Evolutionary conservation across 2,797 vertebrate genomes (phyloP), one percentile per base, ranked within the genome.

Genomic region (Gadopsis bispinosus): DNA sequence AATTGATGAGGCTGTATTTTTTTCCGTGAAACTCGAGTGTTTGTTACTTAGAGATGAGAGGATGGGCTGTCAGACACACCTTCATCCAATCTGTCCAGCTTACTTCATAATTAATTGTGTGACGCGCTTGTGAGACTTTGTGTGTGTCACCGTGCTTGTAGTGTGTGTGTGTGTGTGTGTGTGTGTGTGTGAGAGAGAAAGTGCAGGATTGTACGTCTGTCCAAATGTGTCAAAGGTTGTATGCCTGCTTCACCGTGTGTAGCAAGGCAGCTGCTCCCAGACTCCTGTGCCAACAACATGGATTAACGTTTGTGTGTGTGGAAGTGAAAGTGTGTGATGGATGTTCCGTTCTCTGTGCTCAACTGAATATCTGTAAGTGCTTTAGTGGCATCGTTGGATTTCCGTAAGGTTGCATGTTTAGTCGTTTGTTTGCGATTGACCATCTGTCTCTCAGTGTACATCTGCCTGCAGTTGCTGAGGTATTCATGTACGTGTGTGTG

Each of bases 361-460:
- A 88, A 61, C 75, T 87, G 80, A 89, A 86, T 86, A 87, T 79
- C 79, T 89, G 83, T 83, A 85, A 87, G 75, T 86, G 83, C 77
- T 88, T 86, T 73, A 86, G 78, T 71, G 54, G 64, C 73, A 79
- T 85, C 37, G 1, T 73, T 81, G 82, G 86, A 87, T 82, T 88
- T 89, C 59, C 84, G 65, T 26, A 26, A 65, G 77, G 79, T 84
- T 86, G 80, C 77, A 77, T 83, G 82, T 84, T 84, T 68, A 29
- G 76, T 85, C 8, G 48, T 72, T 73, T 33, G 51, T 73, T 79
- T 22, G 3, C 55, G 75, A 66, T 78, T 65, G 76, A 69, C 83
- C 84, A 81, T 89, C 83, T 90, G 87, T 70, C 61, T 81, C 66
- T 70, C 20, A 4, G 58, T 83, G 50, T 64, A 60, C 60, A 59